Evolutionary conservation across 2,888 invertebrate genomes (phyloP).

Genomic region (Prenolepis imparis): DNA sequence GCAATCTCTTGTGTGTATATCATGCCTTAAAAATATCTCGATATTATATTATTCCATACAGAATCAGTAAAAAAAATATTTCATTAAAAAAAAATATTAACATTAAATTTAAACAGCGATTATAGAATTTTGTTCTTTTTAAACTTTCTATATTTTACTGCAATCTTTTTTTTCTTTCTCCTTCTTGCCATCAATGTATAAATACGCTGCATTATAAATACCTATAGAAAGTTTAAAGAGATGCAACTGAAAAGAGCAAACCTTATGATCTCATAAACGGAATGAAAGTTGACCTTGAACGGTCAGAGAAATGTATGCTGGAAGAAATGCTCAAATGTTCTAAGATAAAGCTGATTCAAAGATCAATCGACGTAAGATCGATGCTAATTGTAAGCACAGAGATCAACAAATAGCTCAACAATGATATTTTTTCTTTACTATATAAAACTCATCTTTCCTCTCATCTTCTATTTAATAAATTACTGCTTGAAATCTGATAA

Average conservation of each 20-base stretch:
- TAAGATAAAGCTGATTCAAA: slow-evolving; percentile 30
- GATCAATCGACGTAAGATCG: slow-evolving; percentile 3
- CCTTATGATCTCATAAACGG: slow-evolving; percentile 19
- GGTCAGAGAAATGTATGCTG: slow-evolving; percentile 27
- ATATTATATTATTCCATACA: not conserved
- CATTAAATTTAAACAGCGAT: not conserved
- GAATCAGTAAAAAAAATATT: not conserved
- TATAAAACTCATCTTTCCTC: not conserved
- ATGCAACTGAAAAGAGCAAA: slow-evolving; percentile 1
- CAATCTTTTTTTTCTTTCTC: slow-evolving; percentile 11
- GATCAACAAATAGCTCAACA: slow-evolving; percentile 21
- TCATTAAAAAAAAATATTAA: not conserved
- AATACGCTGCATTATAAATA: slow-evolving; percentile 33
- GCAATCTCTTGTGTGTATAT: no score
- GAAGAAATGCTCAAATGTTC: slow-evolving; percentile 37
- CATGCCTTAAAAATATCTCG: not conserved
- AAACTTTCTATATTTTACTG: slow-evolving; percentile 12
- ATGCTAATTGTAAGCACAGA: not conserved
- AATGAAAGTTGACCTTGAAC: slow-evolving; percentile 53
- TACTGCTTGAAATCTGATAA: not conserved
- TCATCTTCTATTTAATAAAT: slow-evolving; percentile 10
- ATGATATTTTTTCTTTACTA: not conserved
- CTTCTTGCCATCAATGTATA: not conserved
- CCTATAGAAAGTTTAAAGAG: slow-evolving; percentile 38
- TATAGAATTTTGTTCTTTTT: not conserved